Evolutionary conservation across 2,797 vertebrate genomes (phyloP).

Genomic region (Pelobates cultripes): DNA sequence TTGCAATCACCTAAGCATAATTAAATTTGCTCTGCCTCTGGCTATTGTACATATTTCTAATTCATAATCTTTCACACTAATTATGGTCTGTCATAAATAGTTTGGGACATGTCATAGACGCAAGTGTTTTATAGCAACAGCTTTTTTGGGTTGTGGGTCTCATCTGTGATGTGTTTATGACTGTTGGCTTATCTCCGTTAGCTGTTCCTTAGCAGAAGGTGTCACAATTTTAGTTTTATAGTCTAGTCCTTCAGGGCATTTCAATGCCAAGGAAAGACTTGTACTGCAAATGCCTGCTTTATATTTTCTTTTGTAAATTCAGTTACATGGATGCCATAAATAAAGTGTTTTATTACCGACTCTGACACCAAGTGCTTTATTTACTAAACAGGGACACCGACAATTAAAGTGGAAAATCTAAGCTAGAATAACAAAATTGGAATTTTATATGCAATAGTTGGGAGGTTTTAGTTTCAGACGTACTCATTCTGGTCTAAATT

Average conservation of each 20-base stretch:
- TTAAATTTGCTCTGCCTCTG: constrained; percentile 49
- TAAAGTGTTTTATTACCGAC: no score
- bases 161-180: constrained; percentile 28
- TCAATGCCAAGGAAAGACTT: not conserved
- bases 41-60: constrained; percentile 54
- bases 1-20: constrained; percentile 49
- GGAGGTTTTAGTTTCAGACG: no score
- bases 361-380: no score
- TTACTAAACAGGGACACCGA: no score
- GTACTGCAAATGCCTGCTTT: not conserved
- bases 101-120: constrained; percentile 10
- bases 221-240: constrained; percentile 19
- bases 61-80: constrained; percentile 51
- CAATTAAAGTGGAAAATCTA: no score
- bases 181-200: not conserved
- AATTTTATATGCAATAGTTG: no score
- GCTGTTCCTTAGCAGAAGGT: constrained; percentile 1
- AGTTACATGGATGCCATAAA: no score
- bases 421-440: no score
- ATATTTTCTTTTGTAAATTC: no score
- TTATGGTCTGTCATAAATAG: constrained; percentile 50
- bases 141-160: not conserved
- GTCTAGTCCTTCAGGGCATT: constrained; percentile 15
- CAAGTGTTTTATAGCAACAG: constrained; percentile 6
- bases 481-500: no score